A percentile compares a stretch with the other conserved stretches of the same genome.
These are phyloP conservation scores for Drosophila miranda DNA, from an alignment of 1,140 invertebrate species.

Conservation along the genomic window DNA sequence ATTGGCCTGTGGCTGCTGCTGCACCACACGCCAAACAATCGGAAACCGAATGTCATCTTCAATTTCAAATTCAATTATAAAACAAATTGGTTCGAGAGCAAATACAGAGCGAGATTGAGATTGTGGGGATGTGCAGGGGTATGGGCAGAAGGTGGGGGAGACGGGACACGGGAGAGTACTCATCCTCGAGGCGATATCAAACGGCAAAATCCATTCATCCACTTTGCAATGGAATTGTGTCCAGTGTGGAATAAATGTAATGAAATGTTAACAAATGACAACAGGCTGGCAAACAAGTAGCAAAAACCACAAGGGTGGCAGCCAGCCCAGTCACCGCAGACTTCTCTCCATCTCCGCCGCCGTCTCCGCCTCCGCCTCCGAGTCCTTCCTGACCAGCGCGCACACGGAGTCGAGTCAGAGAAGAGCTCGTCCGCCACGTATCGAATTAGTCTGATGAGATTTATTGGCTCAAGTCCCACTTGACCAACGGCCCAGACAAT, in stretches of 20 bases:
- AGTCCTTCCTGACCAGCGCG: conserved; percentile 5
- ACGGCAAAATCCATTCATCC: conserved; percentile 76
- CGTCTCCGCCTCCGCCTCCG: not conserved
- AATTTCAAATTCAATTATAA: conserved; percentile 83
- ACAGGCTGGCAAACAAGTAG: conserved; percentile 77
- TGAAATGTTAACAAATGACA: conserved; percentile 82
- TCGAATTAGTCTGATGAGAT: conserved; percentile 81
- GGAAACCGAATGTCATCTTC: conserved; percentile 81
- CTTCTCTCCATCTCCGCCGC: conserved; percentile 3
- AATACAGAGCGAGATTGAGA: conserved; percentile 41
- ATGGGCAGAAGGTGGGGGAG: not conserved
- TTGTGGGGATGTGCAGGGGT: conserved; percentile 4
- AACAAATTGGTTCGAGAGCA: conserved; percentile 79
- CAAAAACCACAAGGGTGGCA: conserved; percentile 72
- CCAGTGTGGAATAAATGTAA: conserved; percentile 79
- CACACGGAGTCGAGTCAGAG: not conserved
- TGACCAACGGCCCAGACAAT: conserved; percentile 77
- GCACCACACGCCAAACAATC: conserved; percentile 75
- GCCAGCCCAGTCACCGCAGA: conserved; percentile 25
- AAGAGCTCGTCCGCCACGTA: conserved; percentile 35
- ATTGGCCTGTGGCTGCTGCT: conserved; percentile 67
- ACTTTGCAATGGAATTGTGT: conserved; percentile 78
- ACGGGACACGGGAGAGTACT: not conserved
- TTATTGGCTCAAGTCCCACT: conserved; percentile 81
- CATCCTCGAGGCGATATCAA: conserved; percentile 64